phyloP scores from a whole-genome alignment of 2,888 invertebrate genomes.

The Caenorhabditis auriculariae region DNA sequence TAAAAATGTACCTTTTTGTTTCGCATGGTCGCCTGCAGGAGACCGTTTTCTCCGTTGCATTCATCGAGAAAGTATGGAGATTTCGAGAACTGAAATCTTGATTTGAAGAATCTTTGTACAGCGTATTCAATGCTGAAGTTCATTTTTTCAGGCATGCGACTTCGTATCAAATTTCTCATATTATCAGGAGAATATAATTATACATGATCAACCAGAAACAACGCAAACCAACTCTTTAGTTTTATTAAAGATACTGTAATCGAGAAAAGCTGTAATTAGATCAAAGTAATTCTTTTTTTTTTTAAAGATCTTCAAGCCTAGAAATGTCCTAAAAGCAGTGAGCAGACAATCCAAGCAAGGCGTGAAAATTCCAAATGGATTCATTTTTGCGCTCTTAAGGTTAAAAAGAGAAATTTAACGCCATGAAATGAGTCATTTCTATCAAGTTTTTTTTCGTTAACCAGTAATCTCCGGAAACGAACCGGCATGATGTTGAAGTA shows the following conservation, averaged over 20 bases:
- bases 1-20: conserved; percentile 66
- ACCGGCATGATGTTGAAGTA: conserved; percentile 86
- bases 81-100: conserved; percentile 71
- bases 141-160: too few species aligned
- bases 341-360: neutral
- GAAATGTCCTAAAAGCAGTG: neutral
- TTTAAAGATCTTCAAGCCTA: neutral
- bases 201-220: neutral
- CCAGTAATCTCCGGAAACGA: conserved; percentile 31
- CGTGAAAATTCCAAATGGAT: neutral
- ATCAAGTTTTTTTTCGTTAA: neutral
- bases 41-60: conserved; percentile 76
- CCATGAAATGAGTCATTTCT: neutral
- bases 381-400: neutral
- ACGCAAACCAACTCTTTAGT: neutral
- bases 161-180: too few species aligned
- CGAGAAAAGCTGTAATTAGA: neutral
- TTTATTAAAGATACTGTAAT: too few species aligned
- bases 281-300: neutral
- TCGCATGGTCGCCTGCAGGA: conserved; percentile 79
- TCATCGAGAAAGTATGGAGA: conserved; percentile 76
- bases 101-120: too few species aligned
- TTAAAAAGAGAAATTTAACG: neutral
- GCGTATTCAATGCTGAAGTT: too few species aligned
- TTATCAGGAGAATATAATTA: too few species aligned